Evolutionary conservation across 2,797 vertebrate species (phyloP), one percentile per base, ranked within the genome.

Genomic region (Sebastes umbrosus): DNA sequence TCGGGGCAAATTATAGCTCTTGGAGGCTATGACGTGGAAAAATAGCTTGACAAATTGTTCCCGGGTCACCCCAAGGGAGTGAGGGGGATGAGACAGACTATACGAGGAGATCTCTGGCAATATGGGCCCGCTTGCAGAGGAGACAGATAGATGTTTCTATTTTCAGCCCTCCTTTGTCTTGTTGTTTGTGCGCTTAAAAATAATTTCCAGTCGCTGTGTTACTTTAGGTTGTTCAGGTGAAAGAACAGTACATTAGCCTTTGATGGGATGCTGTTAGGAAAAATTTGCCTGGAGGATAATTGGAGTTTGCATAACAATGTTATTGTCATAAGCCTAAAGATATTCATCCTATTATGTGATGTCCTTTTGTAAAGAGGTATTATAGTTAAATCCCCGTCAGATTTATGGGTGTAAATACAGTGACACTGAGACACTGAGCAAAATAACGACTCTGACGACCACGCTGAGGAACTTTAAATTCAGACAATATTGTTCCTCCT

Each of bases 21-120:
- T 54, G 69, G 73, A 89, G 85, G 71, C 87, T 84, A 85, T 89
- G 90, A 90, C 75, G n/a, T 87, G 82, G 83, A 89, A 88, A 89
- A 92, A 92, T 81, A 79, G 79, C 82, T 81, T 93, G 84, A 93
- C 84, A 90, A 92, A 94, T 91, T 91, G 83, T 92, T 80, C 76
- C 76, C 6, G 52, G 90, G 84, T 89, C 80, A 85, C 73, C 89
- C 80, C 79, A 32, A 83, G 86, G 84, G 88, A 91, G 77, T 18
- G 46, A 72, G 73, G 77, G 46, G 81, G 77, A 93, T 82, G 75
- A 87, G 69, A 86, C 60, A 73, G 70, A 82, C 83, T 83, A 43
- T 14, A 62, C 24, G 82, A 79, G 66, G 39, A 73, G 46, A 88
- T 86, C 63, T 88, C 62, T 60, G 59, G 63, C 63, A 77, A 78